Base-by-base conservation (phyloP, 2,113 vertebrate species). In the Callocephalon fimbriatum region DNA sequence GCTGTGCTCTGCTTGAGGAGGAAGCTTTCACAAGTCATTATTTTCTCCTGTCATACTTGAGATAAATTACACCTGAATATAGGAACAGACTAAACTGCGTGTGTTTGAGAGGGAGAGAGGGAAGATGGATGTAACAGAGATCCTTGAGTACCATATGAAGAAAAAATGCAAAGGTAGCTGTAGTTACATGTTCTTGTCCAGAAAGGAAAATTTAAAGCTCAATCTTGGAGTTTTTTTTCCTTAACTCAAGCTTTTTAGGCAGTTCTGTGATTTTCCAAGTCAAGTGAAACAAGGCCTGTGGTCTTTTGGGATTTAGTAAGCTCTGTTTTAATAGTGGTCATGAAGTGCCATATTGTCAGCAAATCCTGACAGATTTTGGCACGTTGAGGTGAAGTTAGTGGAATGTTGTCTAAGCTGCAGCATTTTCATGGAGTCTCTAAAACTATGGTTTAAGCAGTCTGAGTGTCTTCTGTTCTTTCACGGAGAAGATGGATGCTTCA, bases 1-100 rank as follows among this genome's bases (percentile, higher is more conserved):
- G 59, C 63, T 35, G 37, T 79, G 17, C 26, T 48, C 67, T 53
- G 53, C 37, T 88, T 58, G n/a, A 44, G 59, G 88, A 89, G 56
- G 50, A 81, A 50, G 54, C 53, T 56, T 19, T 74, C 2, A 2
- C 59, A 74, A 29, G 67, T 70, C 27, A 23, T 74, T 45, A 2
- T 59, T 89, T 86, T 79, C 63, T 91, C 7, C 19, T 93, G 79
- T 63, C 29, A 31, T 25, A 42, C 31, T 35, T 21, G 15, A 88
- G 67, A 56, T 45, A 83, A 90, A 73, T 84, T 51, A 51, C 18
- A 31, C 35, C 44, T 62, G 45, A 48, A 2, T 26, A 6, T 7
- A 50, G 71, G 50, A 80, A 15, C 0, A 0, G 40, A 38, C 44
- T 61, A 5, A 70, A 27, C 15, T 51, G 10, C 0, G 0, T 45